Base-by-base conservation (phyloP, 2,888 invertebrate genomes). In the Drosophila ezoana region DNA sequence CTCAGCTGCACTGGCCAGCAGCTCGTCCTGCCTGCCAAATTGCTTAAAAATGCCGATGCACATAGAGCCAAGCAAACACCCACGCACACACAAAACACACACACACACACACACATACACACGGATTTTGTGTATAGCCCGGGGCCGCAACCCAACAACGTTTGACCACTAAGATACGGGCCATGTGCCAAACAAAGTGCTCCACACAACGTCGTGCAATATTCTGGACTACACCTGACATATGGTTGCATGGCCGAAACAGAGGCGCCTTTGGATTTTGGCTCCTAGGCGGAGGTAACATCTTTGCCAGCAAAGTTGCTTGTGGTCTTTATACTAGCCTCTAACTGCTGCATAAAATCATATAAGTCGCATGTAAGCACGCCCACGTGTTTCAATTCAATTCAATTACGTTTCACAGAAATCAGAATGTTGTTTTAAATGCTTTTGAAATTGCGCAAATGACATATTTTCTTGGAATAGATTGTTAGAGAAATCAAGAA, bases 1-100 rank as follows among this genome's bases (percentile, higher is more conserved):
- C 74, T 61, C 57, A 71, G 49, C 69, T 69, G 43, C 37, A 52
- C 59, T 52, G 62, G 43, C 62, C 76, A 73, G 72, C n/a, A 41
- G 76, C 52, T 33, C 18, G 28, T 54, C 10, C 45, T 56, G 51
- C 37, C 49, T 63, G 37, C 57, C 60, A 58, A 65, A 65, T 71
- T 58, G 63, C 49, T 61, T 14, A 56, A 72, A 67, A 71, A 62
- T 53, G 51, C 53, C 43, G 13, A 45, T 44, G 44, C 40, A 18
- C 35, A 53, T 37, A 43, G 38, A 40, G 16, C 38, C 16, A 40
- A 32, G 28, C 58, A 53, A 52, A 43, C 40, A 35, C 40, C 9
- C 40, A 23, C 23, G n/a, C n/a, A 28, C 41, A 41, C 32, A 16
- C 18, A 37, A 23, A 0, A 16, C 18, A 38, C 6, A 0, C 16